Conservation (phyloP, 2,113 vertebrate genomes). For the Petrocephalus zakoni region DNA sequence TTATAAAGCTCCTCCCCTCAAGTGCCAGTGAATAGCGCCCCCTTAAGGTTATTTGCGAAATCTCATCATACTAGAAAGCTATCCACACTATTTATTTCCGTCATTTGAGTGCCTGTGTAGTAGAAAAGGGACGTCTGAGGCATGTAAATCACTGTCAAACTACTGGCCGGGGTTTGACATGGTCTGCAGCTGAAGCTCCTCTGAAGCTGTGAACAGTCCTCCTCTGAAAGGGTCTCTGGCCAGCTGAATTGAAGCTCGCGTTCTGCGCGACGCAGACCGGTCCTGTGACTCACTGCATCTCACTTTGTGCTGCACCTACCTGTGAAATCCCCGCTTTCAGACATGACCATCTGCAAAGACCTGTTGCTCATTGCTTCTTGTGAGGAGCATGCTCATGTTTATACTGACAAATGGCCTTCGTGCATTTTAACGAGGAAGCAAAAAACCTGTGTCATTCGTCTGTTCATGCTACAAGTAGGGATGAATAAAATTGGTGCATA, state of each 20-base stretch:
- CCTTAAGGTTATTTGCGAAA: background rate
- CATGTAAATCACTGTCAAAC: conserved; percentile 17
- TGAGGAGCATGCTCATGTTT: conserved; percentile 46
- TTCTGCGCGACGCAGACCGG: conserved; percentile 61
- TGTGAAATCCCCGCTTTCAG: conserved; percentile 52
- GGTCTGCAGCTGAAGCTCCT: conserved; percentile 15
- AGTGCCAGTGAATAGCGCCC: background rate
- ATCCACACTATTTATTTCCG: background rate
- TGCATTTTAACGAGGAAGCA: background rate
- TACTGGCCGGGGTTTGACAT: background rate
- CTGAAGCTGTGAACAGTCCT: conserved; percentile 1
- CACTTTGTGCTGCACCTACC: conserved; percentile 52
- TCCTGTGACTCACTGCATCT: conserved; percentile 68
- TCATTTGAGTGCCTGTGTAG: background rate
- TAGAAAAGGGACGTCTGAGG: background rate
- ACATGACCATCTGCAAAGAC: conserved; percentile 46
- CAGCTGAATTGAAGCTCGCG: background rate
- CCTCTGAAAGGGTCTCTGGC: background rate
- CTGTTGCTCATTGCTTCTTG: conserved; percentile 50
- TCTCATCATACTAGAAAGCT: background rate
- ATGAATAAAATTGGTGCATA: background rate
- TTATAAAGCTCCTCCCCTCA: background rate
- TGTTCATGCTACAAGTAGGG: background rate
- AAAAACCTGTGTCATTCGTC: background rate
- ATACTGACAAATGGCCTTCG: background rate